phyloP scores from a whole-genome alignment of 2,797 vertebrate species.

The Enteromius fasciolatus region DNA sequence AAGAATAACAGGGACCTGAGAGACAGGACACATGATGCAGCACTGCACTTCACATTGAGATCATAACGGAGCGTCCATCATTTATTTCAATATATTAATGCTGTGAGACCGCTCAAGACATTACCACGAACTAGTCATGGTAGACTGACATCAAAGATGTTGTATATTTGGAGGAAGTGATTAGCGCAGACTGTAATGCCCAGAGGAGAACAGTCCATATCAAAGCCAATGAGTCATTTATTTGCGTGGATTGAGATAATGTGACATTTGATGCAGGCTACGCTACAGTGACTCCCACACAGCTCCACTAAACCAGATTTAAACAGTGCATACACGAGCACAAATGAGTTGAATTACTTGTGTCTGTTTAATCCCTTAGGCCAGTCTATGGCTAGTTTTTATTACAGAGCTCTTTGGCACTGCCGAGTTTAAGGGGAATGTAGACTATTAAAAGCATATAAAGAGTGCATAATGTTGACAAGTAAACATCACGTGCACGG shows the following conservation, averaged over 20 bases:
- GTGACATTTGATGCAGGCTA: slow-evolving; percentile 44
- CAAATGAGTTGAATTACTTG: slow-evolving; percentile 27
- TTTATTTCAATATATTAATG: slow-evolving; percentile 1
- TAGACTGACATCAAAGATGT: neutral
- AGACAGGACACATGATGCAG: neutral
- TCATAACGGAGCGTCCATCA: neutral
- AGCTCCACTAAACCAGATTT: slow-evolving; percentile 23
- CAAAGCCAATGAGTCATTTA: slow-evolving; percentile 29
- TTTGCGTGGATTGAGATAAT: slow-evolving; percentile 33
- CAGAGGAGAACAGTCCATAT: slow-evolving; percentile 2
- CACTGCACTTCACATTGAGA: neutral
- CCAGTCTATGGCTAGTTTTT: neutral
- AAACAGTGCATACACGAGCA: neutral
- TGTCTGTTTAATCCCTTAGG: slow-evolving; percentile 15
- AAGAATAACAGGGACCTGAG: neutral
- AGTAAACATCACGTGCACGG: neutral
- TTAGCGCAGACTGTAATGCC: slow-evolving; percentile 1
- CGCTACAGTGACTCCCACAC: neutral
- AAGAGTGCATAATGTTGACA: neutral
- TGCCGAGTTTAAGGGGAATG: neutral
- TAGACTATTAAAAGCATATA: slow-evolving; percentile 9
- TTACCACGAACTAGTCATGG: neutral
- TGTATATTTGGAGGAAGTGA: slow-evolving; percentile 2
- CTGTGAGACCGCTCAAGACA: neutral
- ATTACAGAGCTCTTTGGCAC: neutral